Percentiles rank a stretch among this genome's conserved stretches.
Conservation (phyloP, 92 coral and sea anemone species). For the Zoanthus sansibaricus region DNA sequence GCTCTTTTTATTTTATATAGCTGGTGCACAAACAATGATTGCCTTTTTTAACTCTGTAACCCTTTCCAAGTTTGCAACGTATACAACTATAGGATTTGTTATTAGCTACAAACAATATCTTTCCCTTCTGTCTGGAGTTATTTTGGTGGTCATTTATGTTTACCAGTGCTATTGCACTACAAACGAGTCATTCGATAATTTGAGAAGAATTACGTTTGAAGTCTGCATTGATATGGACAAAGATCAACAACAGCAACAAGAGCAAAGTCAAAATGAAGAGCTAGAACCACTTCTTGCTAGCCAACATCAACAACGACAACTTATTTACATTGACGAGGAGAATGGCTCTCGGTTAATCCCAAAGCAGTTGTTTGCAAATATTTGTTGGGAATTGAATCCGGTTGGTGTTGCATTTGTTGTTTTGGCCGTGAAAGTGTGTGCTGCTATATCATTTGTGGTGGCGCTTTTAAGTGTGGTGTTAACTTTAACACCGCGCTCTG, state of each 20-base stretch:
- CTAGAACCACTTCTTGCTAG: not conserved
- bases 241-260: not conserved
- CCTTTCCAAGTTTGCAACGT: not conserved
- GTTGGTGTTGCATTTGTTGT: not conserved
- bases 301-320: not conserved
- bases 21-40: not conserved
- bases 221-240: not conserved
- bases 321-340: not conserved
- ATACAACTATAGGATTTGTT: not conserved
- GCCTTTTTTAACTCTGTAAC: too few relatives aligned
- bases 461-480: too few relatives aligned
- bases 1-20: not conserved
- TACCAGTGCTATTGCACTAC: too few relatives aligned
- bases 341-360: not conserved
- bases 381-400: not conserved
- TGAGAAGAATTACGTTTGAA: slow-evolving; percentile 8
- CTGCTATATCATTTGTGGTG: too few relatives aligned
- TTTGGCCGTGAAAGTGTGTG: not conserved
- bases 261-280: not conserved
- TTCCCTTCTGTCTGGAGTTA: not conserved
- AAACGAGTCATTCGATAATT: not conserved
- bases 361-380: not conserved
- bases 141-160: not conserved
- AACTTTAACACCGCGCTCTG: too few relatives aligned
- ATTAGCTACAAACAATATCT: not conserved